These are phyloP conservation scores for Sweltsa coloradensis DNA, from an alignment of 1,140 invertebrate genomes.

Conservation along the genomic window DNA sequence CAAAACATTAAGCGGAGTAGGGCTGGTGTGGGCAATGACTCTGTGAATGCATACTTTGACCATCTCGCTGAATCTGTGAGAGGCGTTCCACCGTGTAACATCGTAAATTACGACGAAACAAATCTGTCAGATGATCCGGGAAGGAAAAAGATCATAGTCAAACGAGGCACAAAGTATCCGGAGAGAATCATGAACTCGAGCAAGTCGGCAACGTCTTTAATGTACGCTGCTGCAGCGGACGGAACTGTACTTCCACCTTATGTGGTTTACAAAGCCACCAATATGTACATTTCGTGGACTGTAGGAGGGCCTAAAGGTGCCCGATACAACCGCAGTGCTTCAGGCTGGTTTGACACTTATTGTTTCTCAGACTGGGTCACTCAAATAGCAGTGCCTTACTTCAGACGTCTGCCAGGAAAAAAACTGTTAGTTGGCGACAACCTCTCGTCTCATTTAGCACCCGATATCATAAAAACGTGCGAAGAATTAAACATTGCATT, in stretches of 20 bases:
- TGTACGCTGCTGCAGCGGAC: slow-evolving; percentile 25
- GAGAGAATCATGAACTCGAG: slow-evolving; percentile 24
- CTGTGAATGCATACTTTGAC: too few relatives aligned
- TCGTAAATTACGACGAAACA: slow-evolving; percentile 32
- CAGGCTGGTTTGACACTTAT: slow-evolving; percentile 21
- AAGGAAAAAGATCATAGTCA: slow-evolving; percentile 20
- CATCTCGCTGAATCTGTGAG: slow-evolving; percentile 21
- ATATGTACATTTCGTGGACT: slow-evolving; percentile 17
- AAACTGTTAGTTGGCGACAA: neutral
- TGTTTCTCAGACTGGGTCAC: slow-evolving; percentile 20
- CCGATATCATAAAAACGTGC: slow-evolving; percentile 16
- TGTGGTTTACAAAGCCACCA: slow-evolving; percentile 19
- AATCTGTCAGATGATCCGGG: slow-evolving; percentile 29
- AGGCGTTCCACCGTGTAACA: slow-evolving; percentile 14
- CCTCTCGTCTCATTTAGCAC: neutral
- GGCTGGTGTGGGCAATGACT: too few relatives aligned
- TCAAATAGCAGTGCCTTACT: neutral
- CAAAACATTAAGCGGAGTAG: slow-evolving; percentile 27
- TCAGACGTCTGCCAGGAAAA: neutral
- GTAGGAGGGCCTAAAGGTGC: slow-evolving; percentile 15
- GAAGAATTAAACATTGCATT: slow-evolving; percentile 22
- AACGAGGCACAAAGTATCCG: slow-evolving; percentile 24
- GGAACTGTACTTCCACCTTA: slow-evolving; percentile 17
- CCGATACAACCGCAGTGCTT: slow-evolving; percentile 17
- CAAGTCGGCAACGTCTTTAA: slow-evolving; percentile 26